These are phyloP conservation scores for Cheilosia impressa DNA, from an alignment of 2,888 invertebrate genomes.

Conservation along the genomic window DNA sequence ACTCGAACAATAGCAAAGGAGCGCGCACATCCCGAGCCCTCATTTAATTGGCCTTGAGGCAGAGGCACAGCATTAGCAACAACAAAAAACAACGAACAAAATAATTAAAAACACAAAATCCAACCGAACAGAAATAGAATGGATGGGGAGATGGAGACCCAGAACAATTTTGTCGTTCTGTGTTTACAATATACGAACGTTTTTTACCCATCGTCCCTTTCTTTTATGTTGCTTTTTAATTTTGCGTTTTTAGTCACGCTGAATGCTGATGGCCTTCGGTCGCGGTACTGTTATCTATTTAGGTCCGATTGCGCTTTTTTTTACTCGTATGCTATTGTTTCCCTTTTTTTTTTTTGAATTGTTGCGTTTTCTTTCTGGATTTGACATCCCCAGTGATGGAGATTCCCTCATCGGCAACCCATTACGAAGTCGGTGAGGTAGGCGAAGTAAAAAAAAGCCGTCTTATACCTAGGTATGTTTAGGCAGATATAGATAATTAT, in stretches of 20 bases:
- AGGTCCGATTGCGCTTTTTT: slow-evolving; percentile 35
- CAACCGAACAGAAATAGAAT: slow-evolving; percentile 32
- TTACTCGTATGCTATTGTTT: slow-evolving; percentile 4
- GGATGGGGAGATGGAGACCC: slow-evolving; percentile 45
- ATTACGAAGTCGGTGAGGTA: no score
- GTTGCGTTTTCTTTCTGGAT: slow-evolving; percentile 4
- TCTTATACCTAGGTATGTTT: slow-evolving; percentile 2
- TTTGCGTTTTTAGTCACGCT: slow-evolving; percentile 38
- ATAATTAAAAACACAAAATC: slow-evolving; percentile 38
- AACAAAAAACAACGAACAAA: slow-evolving; percentile 7
- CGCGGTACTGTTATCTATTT: slow-evolving; percentile 57
- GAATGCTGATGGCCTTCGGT: slow-evolving; percentile 49
- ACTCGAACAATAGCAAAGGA: slow-evolving; percentile 59
- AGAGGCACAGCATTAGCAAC: slow-evolving; percentile 12
- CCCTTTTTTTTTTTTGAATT: not conserved
- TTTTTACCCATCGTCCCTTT: not conserved
- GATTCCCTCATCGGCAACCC: slow-evolving; percentile 1
- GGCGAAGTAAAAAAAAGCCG: no score
- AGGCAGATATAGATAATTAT: not conserved
- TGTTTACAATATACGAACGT: not conserved
- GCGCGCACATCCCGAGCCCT: slow-evolving; percentile 49
- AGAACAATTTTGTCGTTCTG: not conserved
- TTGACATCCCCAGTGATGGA: not conserved
- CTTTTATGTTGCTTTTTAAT: slow-evolving; percentile 6
- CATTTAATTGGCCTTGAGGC: slow-evolving; percentile 73